A percentile compares a stretch with the other conserved stretches of the same genome.
Conservation (phyloP, 2,888 invertebrate species). For the Agrochola lota region DNA sequence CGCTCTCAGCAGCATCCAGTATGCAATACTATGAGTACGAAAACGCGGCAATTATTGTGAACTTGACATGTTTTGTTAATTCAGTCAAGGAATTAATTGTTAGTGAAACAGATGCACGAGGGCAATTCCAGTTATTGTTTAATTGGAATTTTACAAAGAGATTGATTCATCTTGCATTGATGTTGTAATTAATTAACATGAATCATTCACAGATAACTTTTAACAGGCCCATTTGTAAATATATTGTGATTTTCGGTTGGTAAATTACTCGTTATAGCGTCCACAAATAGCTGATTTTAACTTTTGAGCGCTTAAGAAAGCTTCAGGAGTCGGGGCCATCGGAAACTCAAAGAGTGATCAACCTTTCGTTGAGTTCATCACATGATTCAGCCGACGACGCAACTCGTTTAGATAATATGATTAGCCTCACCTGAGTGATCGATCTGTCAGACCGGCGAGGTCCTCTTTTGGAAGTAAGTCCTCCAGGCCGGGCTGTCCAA, state of each 20-base stretch:
- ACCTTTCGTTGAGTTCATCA: constrained; percentile 72
- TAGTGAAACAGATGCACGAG: constrained; percentile 1
- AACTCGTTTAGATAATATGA: constrained; percentile 65
- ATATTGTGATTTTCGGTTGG: constrained; percentile 12
- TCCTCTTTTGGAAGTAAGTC: constrained; percentile 72
- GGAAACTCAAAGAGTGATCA: constrained; percentile 39
- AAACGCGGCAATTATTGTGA: constrained; percentile 38
- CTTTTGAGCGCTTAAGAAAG: constrained; percentile 9
- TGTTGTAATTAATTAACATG: constrained; percentile 42
- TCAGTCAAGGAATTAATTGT: constrained; percentile 35
- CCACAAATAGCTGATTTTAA: constrained; percentile 14
- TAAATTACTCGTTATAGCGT: constrained; percentile 27
- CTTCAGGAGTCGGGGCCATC: constrained; percentile 4
- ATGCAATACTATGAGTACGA: constrained; percentile 18
- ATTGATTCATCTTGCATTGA: constrained; percentile 27
- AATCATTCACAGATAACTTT: constrained; percentile 40
- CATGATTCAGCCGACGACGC: constrained; percentile 76
- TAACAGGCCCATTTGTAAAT: constrained; percentile 16
- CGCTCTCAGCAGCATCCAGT: constrained; percentile 45
- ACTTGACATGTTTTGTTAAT: constrained; percentile 51
- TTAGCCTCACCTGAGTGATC: constrained; percentile 79
- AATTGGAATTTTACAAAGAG: constrained; percentile 38
- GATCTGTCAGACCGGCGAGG: constrained; percentile 70
- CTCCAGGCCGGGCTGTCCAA: constrained; percentile 71
- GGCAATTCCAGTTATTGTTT: constrained; percentile 33